Evolutionary conservation across 2,888 invertebrate genomes (phyloP), one percentile per base, ranked within the genome.

Genomic region (Sesia bembeciformis): DNA sequence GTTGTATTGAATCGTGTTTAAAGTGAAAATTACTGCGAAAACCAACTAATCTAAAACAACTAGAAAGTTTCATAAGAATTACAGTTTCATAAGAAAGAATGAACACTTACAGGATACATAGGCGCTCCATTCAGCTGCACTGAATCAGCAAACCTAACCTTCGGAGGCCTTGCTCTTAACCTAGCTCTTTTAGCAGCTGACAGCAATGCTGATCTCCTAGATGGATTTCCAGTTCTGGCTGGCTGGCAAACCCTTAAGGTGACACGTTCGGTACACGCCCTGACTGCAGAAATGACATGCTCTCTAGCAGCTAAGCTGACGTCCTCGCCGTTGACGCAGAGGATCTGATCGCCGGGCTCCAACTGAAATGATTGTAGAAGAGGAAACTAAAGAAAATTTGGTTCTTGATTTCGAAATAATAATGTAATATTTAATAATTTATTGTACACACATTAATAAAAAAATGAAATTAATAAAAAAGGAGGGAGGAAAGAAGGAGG

Each of bases 311-410:
- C 95, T 52, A 92, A 84, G 75, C 94, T 93, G 6, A 98, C 97
- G 75, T 97, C 97, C 79, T 97, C 96, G 1, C 96, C 97, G 77
- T 98, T 97, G 52, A 98, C 97, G 64, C 93, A 92, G 43, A 97
- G 91, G 67, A 98, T 96, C 80, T 97, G 96, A 78, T 98, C 98
- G 4, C 97, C 97, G 0, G 97, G 96, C 70, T 96, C 93, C 58
- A 98, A 84, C 92, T 93, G 82, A 8, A 88, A 76, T 23, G 23
- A 23, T 23, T 23, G 23, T 23, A 23, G 23, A 23, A 23, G 23
- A 23, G 23, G 23, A 23, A 23, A 23, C 2, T 23, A 23, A 23
- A 23, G 23, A 23, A 23, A 23, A 23, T 23, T 23, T 23, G 23
- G 2, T 23, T 23, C 23, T 23, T 23, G 2, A 23, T 23, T 23